Percentiles rank a stretch among this genome's conserved stretches.
phyloP scores from a whole-genome alignment of 2,888 invertebrate genomes.

The Venustoraphidia nigricollis region DNA sequence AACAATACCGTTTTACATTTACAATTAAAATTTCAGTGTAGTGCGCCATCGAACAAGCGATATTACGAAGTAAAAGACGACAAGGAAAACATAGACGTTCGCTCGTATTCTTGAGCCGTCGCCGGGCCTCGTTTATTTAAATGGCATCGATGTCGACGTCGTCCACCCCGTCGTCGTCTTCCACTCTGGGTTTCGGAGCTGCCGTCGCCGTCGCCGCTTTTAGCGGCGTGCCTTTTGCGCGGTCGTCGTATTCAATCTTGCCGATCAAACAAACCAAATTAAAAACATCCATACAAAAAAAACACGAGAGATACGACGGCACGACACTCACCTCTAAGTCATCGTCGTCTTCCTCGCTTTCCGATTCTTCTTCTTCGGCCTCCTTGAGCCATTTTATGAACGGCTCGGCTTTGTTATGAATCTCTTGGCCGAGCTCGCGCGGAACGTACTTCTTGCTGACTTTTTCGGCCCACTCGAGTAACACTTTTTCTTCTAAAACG shows the following conservation, averaged over 20 bases:
- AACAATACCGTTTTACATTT: no score
- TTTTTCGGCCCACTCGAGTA: constrained; percentile 93
- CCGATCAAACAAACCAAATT: constrained; percentile 9
- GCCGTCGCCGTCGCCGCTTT: constrained; percentile 33
- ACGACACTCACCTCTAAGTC: constrained; percentile 39
- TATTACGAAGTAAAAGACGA: no score
- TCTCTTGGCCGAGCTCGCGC: constrained; percentile 80
- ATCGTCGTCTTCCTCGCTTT: constrained; percentile 54
- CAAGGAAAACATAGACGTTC: no score
- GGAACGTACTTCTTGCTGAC: constrained; percentile 88
- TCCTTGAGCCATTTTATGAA: constrained; percentile 95
- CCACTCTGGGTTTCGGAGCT: constrained; percentile 30
- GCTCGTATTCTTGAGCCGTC: no score
- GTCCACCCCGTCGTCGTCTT: constrained; percentile 58
- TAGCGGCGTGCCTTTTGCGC: constrained; percentile 60
- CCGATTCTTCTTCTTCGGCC: constrained; percentile 86
- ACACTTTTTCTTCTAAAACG: constrained; percentile 84
- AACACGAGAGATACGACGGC: background rate
- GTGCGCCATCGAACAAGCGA: no score
- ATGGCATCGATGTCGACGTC: constrained; percentile 91
- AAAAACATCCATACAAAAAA: background rate
- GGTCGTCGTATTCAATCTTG: constrained; percentile 79
- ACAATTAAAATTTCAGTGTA: no score
- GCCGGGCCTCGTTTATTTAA: constrained; percentile 28
- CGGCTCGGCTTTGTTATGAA: constrained; percentile 80